Base-by-base conservation (phyloP, 2,888 invertebrate genomes). In the Apomyelois bistriatella region DNA sequence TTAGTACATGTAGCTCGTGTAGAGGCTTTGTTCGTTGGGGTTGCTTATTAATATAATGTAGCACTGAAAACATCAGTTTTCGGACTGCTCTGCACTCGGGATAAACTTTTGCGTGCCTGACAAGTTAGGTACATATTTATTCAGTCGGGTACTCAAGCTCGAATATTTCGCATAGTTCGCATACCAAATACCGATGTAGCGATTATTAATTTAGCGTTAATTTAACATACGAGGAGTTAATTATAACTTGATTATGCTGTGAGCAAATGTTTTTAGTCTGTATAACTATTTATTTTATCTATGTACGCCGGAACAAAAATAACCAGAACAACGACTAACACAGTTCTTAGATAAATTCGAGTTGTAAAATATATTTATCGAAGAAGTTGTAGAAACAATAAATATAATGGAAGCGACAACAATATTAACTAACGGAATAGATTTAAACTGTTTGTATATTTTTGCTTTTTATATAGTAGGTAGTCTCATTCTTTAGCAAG, bases 1-100 rank as follows among this genome's bases (percentile, higher is more conserved):
- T 82, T 77, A 82, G 69, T 66, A 66, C 46, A 72, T 75, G 74
- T 74, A 71, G 32, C 32, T 32, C 32, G 32, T 76, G 70, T 66
- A 71, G 53, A 38, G 42, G 32, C 46, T 46, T 46, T 46, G 46
- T 57, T 55, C 49, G 53, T 50, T 55, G 50, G 22, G 17, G 8
- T 17, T 16, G 50, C 15, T 57, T 51, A 53, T 40, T 46, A 53
- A 53, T 51, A 38, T 38, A 30, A 30, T 22, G 22, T 22, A 32
- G 32, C 43, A 28, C 48, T 41, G 54, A 63, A 72, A 72, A 70
- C 70, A 66, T 72, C 60, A 55, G 57, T 56, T 60, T 64, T 64
- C 46, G 46, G 46, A 28, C 42, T 3, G 22, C 40, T 50, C 57
- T 58, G 61, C 62, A 65, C 65, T 70, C 59, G 57, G 59, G 42